Evolutionary conservation across 1,140 invertebrate species (phyloP).

Genomic region (Aphis gossypii): DNA sequence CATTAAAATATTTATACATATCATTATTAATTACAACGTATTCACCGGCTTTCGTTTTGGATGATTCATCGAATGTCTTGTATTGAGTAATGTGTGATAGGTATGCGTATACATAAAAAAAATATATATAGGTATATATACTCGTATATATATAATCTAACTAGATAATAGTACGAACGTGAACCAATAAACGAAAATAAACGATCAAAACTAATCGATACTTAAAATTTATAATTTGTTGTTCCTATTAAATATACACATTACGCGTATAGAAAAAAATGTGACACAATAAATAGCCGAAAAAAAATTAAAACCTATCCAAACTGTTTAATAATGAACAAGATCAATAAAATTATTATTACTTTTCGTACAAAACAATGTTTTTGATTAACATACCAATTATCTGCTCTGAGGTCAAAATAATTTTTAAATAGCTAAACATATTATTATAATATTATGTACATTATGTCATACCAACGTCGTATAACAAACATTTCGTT

Average conservation of each 20-base stretch:
- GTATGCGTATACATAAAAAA: background rate
- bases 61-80: background rate
- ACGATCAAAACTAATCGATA: slow-evolving; percentile 5
- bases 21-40: background rate
- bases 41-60: background rate
- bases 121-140: too few relatives aligned
- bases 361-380: background rate
- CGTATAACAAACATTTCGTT: background rate
- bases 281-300: background rate
- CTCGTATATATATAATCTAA: background rate
- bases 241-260: background rate
- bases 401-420: background rate
- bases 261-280: background rate
- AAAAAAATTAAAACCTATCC: background rate
- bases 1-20: slow-evolving; percentile 1
- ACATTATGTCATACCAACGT: background rate
- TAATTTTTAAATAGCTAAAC: slow-evolving; percentile 6
- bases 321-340: background rate
- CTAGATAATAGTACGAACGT: background rate
- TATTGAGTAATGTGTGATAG: background rate
- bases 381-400: background rate
- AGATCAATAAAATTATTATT: background rate
- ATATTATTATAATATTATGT: background rate
- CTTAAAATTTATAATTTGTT: slow-evolving; percentile 1
- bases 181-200: background rate